phyloP scores from a whole-genome alignment of 2,888 invertebrate species.

The Sphaerophoria taeniata region DNA sequence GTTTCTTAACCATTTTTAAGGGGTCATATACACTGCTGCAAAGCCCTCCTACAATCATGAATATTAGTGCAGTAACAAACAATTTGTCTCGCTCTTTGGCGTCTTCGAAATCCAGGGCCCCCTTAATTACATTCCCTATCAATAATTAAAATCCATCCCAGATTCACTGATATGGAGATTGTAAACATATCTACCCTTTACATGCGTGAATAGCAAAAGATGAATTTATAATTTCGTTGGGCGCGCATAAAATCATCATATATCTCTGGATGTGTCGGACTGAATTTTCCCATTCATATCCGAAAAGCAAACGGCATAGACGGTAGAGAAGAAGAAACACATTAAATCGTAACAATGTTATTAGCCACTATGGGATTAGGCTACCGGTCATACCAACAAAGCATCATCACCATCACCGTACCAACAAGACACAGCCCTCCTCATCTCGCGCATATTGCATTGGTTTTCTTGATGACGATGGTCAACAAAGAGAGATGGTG shows the following conservation, averaged over 20 bases:
- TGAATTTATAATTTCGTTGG: slow-evolving; percentile 73
- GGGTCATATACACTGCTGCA: no score
- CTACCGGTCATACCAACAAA: slow-evolving; percentile 80
- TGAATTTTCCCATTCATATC: slow-evolving; percentile 63
- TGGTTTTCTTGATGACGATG: slow-evolving; percentile 18
- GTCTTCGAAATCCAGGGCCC: no score
- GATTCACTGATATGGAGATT: slow-evolving; percentile 44
- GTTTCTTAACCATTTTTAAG: no score
- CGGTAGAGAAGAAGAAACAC: slow-evolving; percentile 59
- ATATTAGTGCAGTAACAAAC: no score
- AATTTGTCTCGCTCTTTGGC: no score
- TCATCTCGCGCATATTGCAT: slow-evolving; percentile 21
- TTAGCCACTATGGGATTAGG: slow-evolving; percentile 83
- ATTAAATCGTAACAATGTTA: slow-evolving; percentile 82
- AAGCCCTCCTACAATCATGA: no score
- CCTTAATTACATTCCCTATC: not conserved
- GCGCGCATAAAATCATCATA: slow-evolving; percentile 74
- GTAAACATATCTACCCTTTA: slow-evolving; percentile 56
- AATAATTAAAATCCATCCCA: not conserved
- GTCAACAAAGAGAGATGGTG: slow-evolving; percentile 3
- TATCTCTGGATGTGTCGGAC: slow-evolving; percentile 73
- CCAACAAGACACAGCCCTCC: slow-evolving; percentile 33
- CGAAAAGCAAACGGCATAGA: slow-evolving; percentile 4
- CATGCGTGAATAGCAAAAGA: slow-evolving; percentile 66
- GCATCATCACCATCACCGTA: slow-evolving; percentile 64